phyloP scores from a whole-genome alignment of 2,888 invertebrate genomes.

The Agriopis marginaria region DNA sequence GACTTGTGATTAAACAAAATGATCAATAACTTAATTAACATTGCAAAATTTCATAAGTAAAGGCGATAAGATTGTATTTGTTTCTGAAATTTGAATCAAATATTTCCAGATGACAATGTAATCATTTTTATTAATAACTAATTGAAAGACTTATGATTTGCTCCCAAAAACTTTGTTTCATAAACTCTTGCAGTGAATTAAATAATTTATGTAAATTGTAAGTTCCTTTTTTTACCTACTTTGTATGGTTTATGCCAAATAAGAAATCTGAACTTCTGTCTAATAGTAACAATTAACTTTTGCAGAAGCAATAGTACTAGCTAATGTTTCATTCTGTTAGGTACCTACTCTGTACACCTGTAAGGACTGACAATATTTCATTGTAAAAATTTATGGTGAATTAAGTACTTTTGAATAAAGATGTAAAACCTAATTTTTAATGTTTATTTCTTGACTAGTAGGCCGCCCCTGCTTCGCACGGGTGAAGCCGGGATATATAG shows the following conservation, averaged over 20 bases:
- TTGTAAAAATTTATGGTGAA: slow-evolving; percentile 75
- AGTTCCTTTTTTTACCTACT: slow-evolving; percentile 35
- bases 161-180: slow-evolving; percentile 13
- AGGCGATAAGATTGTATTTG: slow-evolving; percentile 47
- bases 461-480: too few species aligned
- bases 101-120: slow-evolving; percentile 27
- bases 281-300: not conserved
- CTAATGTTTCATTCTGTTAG: slow-evolving; percentile 34
- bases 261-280: not conserved
- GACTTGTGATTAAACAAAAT: slow-evolving; percentile 52
- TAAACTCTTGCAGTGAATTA: slow-evolving; percentile 26
- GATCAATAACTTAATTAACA: slow-evolving; percentile 51
- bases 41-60: slow-evolving; percentile 47
- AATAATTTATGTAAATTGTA: slow-evolving; percentile 34
- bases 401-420: slow-evolving; percentile 74
- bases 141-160: slow-evolving; percentile 4
- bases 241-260: slow-evolving; percentile 23
- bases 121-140: slow-evolving; percentile 27
- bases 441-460: slow-evolving; percentile 24
- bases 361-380: slow-evolving; percentile 76
- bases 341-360: slow-evolving; percentile 50
- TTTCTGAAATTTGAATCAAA: slow-evolving; percentile 43
- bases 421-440: slow-evolving; percentile 52
- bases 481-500: too few species aligned
- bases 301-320: slow-evolving; percentile 2